phyloP scores from a whole-genome alignment of 2,888 invertebrate species.

The Cotesia congregata region DNA sequence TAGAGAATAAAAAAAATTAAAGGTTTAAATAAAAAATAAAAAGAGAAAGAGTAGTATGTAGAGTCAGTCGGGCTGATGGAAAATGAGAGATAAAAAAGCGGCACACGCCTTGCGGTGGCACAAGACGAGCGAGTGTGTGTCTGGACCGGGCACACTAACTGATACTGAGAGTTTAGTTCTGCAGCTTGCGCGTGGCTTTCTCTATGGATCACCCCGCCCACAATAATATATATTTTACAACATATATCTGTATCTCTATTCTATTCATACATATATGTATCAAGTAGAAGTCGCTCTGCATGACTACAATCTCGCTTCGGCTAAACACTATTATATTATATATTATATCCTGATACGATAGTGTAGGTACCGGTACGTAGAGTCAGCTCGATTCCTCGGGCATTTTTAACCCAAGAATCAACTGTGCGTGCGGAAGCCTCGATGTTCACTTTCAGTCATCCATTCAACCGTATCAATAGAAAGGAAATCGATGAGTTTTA shows the following conservation, averaged over 20 bases:
- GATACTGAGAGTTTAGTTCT: slow-evolving; percentile 42
- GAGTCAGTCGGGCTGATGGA: slow-evolving; percentile 36
- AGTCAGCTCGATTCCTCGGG: slow-evolving; percentile 20
- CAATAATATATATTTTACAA: slow-evolving; percentile 48
- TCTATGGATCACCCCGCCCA: slow-evolving; percentile 68
- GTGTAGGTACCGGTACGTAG: slow-evolving; percentile 9
- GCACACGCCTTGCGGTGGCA: slow-evolving; percentile 68
- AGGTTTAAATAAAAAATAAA: neutral
- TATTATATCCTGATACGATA: slow-evolving; percentile 8
- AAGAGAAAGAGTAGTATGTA: neutral
- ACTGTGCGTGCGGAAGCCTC: slow-evolving; percentile 25
- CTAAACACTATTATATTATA: neutral
- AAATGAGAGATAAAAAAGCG: slow-evolving; percentile 57
- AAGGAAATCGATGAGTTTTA: slow-evolving; percentile 21
- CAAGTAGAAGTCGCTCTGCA: slow-evolving; percentile 47
- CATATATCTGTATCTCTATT: neutral
- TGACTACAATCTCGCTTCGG: slow-evolving; percentile 49
- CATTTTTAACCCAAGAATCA: slow-evolving; percentile 28
- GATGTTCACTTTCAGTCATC: slow-evolving; percentile 27
- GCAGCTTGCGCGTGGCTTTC: slow-evolving; percentile 61
- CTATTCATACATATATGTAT: neutral
- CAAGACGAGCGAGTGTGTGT: slow-evolving; percentile 49
- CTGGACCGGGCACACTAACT: neutral
- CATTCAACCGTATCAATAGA: slow-evolving; percentile 25
- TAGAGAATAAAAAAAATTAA: no score